Conservation (phyloP, 2,113 vertebrate genomes). For the Podocnemis expansa region DNA sequence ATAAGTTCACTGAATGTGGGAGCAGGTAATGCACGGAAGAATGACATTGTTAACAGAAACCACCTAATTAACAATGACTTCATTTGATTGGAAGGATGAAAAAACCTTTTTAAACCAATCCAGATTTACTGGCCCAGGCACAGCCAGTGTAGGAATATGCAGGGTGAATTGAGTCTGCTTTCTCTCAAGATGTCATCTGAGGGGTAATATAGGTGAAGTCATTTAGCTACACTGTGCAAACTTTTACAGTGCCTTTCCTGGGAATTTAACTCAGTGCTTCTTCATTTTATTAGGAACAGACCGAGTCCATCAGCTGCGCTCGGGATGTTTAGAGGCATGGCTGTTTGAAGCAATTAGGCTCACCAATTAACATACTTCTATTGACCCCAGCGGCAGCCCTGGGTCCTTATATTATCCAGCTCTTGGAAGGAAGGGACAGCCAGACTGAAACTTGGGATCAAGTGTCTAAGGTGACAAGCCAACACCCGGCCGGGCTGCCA, state of each 20-base stretch:
- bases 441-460: constrained; percentile 29
- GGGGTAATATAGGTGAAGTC: constrained; percentile 77
- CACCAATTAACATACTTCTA: constrained; percentile 78
- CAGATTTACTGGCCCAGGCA: constrained; percentile 75
- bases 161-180: constrained; percentile 68
- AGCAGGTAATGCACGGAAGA: constrained; percentile 69
- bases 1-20: constrained; percentile 40
- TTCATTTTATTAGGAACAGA: constrained; percentile 83
- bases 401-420: constrained; percentile 54
- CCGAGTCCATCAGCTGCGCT: constrained; percentile 71
- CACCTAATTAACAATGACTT: constrained; percentile 79
- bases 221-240: constrained; percentile 79
- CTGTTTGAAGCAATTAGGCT: constrained; percentile 81
- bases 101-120: constrained; percentile 76
- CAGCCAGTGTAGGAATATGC: constrained; percentile 75
- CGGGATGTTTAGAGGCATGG: constrained; percentile 73
- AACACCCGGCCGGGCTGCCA: background rate
- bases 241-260: constrained; percentile 77
- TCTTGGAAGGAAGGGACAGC: constrained; percentile 59
- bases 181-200: constrained; percentile 78
- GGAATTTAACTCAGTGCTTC: constrained; percentile 80
- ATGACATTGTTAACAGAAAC: constrained; percentile 71
- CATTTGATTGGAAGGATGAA: constrained; percentile 76
- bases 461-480: constrained; percentile 18
- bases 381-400: constrained; percentile 62